phyloP scores from a whole-genome alignment of 2,797 vertebrate species.

The Pangasius larnaudii region DNA sequence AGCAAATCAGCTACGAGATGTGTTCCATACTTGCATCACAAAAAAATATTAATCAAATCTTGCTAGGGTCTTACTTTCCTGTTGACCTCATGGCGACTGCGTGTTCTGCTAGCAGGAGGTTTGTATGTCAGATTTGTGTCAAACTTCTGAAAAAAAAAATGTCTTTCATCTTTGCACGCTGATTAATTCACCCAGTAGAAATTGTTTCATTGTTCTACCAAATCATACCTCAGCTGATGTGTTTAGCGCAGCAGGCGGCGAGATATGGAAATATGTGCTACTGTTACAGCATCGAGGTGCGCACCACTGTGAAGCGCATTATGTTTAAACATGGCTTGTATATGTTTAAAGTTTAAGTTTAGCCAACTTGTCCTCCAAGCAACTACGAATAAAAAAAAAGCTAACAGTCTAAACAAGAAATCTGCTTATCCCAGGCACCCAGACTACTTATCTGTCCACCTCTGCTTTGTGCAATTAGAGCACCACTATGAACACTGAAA shows the following conservation, averaged over 20 bases:
- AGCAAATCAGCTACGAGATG: neutral
- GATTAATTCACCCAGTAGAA: neutral
- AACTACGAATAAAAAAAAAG: neutral
- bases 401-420: neutral
- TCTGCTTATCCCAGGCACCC: neutral
- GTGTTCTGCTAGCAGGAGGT: neutral
- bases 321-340: neutral
- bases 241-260: neutral
- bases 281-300: neutral
- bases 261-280: neutral
- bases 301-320: neutral
- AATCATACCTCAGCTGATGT: neutral
- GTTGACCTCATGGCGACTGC: too few relatives aligned
- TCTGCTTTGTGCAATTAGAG: neutral
- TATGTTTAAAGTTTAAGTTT: neutral
- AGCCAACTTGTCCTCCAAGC: neutral
- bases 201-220: too few relatives aligned
- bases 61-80: neutral
- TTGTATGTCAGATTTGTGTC: neutral
- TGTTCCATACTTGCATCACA: neutral
- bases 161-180: neutral
- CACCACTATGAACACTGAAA: neutral
- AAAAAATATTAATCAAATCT: neutral
- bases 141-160: neutral
- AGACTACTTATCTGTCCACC: neutral